Evolutionary conservation across 2,113 vertebrate genomes (phyloP).

Genomic region (Scolopax mira): DNA sequence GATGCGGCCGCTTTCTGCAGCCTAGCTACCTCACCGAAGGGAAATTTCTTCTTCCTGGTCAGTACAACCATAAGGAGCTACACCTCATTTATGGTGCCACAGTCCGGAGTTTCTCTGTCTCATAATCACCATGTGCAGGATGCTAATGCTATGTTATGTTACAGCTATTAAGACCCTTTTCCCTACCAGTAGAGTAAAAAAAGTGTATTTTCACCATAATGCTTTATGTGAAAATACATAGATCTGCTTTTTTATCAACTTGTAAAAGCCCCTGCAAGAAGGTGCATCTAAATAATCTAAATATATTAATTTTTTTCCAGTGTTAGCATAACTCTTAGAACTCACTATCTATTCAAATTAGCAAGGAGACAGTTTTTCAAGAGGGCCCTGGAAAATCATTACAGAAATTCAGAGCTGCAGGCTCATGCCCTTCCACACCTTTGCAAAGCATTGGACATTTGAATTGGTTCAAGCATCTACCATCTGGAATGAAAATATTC

Average conservation of each 20-base stretch:
- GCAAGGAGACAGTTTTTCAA: background rate
- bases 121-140: background rate
- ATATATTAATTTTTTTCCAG: background rate
- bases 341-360: background rate
- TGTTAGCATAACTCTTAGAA: background rate
- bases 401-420: background rate
- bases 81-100: background rate
- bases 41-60: background rate
- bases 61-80: background rate
- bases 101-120: background rate
- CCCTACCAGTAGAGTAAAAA: background rate
- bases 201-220: slow-evolving; percentile 7
- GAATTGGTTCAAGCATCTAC: background rate
- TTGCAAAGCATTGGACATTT: background rate
- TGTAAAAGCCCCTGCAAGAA: background rate
- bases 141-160: background rate
- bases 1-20: background rate
- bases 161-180: background rate
- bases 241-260: slow-evolving; percentile 18
- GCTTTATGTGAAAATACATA: background rate
- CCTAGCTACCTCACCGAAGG: background rate
- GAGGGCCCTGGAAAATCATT: background rate
- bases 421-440: background rate
- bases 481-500: background rate
- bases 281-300: background rate